phyloP scores from a whole-genome alignment of 2,888 invertebrate species.

The Melolontha melolontha region DNA sequence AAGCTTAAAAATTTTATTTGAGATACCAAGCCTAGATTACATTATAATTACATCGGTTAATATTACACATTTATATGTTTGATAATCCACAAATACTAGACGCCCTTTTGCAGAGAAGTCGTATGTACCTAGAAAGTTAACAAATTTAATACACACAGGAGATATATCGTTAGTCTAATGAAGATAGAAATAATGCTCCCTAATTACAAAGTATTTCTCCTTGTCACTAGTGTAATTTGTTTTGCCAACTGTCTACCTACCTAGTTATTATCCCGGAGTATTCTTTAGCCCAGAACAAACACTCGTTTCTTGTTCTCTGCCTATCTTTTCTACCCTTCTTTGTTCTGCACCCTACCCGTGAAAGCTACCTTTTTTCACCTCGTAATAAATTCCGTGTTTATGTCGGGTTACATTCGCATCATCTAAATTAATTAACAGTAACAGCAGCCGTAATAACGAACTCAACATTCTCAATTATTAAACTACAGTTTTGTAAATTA shows the following conservation, averaged over 20 bases:
- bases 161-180: constrained; percentile 3
- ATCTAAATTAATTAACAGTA: constrained; percentile 7
- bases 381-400: constrained; percentile 22
- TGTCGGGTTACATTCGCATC: constrained; percentile 6
- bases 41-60: no score
- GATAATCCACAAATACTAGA: no score
- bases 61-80: no score
- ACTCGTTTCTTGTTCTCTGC: constrained; percentile 2
- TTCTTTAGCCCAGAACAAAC: constrained; percentile 10
- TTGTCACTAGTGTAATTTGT: constrained; percentile 16
- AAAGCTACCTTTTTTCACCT: constrained; percentile 23
- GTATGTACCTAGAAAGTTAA: no score
- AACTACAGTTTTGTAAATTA: constrained; percentile 16
- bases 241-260: constrained; percentile 9
- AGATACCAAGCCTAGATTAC: no score
- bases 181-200: constrained; percentile 4
- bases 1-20: no score
- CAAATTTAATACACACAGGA: constrained; percentile 6
- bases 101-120: no score
- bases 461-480: constrained; percentile 7
- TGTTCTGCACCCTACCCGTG: background rate
- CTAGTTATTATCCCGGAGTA: constrained; percentile 11
- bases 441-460: constrained; percentile 17
- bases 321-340: background rate
- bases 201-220: constrained; percentile 11